Base-by-base conservation (phyloP, 1,140 invertebrate genomes). In the Drosophila yakuba region DNA sequence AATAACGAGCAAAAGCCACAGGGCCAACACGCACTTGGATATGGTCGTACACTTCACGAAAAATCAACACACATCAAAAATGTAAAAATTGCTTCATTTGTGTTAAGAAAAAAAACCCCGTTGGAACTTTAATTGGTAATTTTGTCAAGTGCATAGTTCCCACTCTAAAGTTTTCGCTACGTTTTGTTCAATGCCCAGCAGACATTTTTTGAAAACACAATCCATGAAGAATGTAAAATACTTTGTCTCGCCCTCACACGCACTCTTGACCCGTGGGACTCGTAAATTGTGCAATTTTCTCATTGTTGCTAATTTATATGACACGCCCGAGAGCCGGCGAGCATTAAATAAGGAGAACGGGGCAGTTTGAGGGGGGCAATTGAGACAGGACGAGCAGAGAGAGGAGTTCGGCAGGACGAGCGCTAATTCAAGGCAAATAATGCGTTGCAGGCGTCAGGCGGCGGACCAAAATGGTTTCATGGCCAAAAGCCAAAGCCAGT, bases 301-400 rank as follows among this genome's bases (percentile, higher is more conserved):
- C 84, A 86, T 89, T 83, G 83, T 71, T 74, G 80, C 83, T 86
- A 86, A 86, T 86, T 86, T 86, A 83, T 86, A 86, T 88, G 79
- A 88, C 69, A 81, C 47, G 75, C 63, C 44, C 39, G 73, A 58
- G 73, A 52, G 59, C 44, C 47, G 36, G 12, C 36, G 12, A 35
- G 45, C 28, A 44, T 51, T 45, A 52, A 36, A 35, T 4, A 25
- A 23, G 14, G 35, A 23, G 44, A 38, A n/a, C 28, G 32, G 32
- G 28, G n/a, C 38, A 28, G 20, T 20, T 20, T 1, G 20, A 28
- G 20, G 39, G 14, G 20, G 8, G 23, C 17, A 38, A 58, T 23
- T 12, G 43, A 11, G 17, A 28, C 7, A n/a, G 23, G 44, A 43
- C n/a, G 41, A 43, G 7, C 15, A 39, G 32, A 17, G 59, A 57